Evolutionary conservation across 2,888 invertebrate species (phyloP).

Genomic region (Geophilus truncorum): DNA sequence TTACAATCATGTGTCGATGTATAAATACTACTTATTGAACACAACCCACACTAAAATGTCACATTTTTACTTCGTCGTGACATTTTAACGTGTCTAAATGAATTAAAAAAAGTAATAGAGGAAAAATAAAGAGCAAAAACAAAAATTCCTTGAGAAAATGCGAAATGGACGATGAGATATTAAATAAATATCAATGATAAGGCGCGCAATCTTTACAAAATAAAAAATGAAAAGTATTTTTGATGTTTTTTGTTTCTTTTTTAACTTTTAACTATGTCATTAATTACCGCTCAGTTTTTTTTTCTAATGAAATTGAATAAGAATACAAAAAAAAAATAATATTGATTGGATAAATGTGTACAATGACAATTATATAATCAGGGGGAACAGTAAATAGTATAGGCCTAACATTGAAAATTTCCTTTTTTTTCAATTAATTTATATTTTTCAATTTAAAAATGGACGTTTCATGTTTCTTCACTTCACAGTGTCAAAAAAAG

Average conservation of each 20-base stretch:
- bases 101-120: no score
- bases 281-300: neutral
- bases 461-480: neutral
- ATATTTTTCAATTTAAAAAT: neutral
- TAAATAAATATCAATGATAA: conserved; percentile 4
- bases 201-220: neutral
- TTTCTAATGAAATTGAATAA: neutral
- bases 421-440: neutral
- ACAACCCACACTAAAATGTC: no score
- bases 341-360: neutral
- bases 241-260: neutral
- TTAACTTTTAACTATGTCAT: neutral
- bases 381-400: neutral
- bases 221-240: neutral
- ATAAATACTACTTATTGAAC: no score
- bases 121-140: no score
- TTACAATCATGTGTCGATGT: no score
- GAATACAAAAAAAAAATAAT: neutral
- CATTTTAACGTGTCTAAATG: no score
- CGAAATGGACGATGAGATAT: conserved; percentile 6
- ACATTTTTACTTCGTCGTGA: no score
- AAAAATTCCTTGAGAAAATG: neutral
- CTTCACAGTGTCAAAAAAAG: neutral
- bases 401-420: neutral
- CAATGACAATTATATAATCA: neutral